Percentiles rank a stretch among this genome's conserved stretches.
Evolutionary conservation across 2,113 vertebrate species (phyloP).

Genomic region (Dinomys branickii): DNA sequence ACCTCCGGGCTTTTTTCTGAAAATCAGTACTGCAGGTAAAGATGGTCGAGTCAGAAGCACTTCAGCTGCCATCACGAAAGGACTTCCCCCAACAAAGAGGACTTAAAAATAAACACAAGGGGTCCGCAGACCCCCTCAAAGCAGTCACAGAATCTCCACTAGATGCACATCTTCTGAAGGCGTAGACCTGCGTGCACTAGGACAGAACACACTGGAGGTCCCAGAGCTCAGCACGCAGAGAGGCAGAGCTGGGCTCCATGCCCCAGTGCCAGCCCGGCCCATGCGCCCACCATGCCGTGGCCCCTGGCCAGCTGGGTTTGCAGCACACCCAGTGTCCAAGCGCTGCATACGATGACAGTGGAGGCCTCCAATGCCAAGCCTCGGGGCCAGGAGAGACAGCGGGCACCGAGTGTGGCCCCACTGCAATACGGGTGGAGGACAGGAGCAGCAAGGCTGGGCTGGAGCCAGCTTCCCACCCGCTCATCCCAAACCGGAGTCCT

Average conservation of each 20-base stretch:
- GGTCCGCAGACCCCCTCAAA: background rate
- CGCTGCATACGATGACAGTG: background rate
- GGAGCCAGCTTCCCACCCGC: background rate
- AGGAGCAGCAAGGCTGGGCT: background rate
- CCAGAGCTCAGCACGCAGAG: background rate
- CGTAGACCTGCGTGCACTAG: background rate
- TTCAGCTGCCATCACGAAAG: background rate
- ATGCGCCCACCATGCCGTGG: background rate
- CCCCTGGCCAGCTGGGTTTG: background rate
- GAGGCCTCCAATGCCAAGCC: background rate
- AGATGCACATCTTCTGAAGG: background rate
- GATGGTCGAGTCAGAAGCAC: background rate
- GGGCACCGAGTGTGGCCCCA: background rate
- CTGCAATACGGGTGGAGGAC: background rate
- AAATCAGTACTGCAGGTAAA: background rate
- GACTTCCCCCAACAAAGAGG: constrained; percentile 7
- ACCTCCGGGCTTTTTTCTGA: background rate
- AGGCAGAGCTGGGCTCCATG: background rate
- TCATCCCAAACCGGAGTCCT: background rate
- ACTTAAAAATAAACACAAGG: background rate
- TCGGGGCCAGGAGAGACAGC: background rate
- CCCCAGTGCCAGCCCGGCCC: background rate
- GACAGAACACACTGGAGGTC: background rate
- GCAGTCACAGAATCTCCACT: background rate
- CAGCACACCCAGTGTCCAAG: background rate